Conservation (phyloP, 2,888 invertebrate species). For the Dendrolimus pini region DNA sequence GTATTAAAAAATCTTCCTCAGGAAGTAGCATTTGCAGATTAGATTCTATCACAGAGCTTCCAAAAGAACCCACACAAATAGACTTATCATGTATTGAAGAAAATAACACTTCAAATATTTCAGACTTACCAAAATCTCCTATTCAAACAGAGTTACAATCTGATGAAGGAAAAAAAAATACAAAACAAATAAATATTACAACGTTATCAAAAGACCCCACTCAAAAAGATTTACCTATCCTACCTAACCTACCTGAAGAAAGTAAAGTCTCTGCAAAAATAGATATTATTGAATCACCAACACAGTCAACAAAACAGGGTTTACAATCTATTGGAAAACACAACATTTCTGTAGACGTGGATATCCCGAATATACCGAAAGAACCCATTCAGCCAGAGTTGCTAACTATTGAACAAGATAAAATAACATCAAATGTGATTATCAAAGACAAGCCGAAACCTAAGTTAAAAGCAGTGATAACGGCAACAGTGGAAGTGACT, state of each 20-base stretch:
- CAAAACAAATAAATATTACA: not conserved
- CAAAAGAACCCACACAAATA: conserved; percentile 34
- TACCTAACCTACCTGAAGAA: not conserved
- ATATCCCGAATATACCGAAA: conserved; percentile 26
- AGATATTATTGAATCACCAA: not conserved
- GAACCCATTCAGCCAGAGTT: not conserved
- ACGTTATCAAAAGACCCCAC: not conserved
- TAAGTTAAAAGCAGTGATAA: conserved; percentile 72
- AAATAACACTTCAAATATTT: conserved; percentile 29
- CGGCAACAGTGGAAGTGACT: conserved; percentile 70
- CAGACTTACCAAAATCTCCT: conserved; percentile 14
- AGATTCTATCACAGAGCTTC: conserved; percentile 65
- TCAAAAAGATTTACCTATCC: not conserved
- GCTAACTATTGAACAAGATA: not conserved
- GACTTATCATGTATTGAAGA: conserved; percentile 66
- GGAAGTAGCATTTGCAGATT: conserved; percentile 57
- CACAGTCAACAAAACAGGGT: not conserved
- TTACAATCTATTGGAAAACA: not conserved
- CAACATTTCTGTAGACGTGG: conserved; percentile 19
- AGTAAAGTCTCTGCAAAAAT: not conserved
- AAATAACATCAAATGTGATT: conserved; percentile 20
- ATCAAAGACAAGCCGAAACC: conserved; percentile 29
- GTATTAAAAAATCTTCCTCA: conserved; percentile 63
- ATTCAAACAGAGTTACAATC: not conserved
- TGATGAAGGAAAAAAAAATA: not conserved